phyloP scores from a whole-genome alignment of 2,113 vertebrate species.

The Peromyscus leucopus region DNA sequence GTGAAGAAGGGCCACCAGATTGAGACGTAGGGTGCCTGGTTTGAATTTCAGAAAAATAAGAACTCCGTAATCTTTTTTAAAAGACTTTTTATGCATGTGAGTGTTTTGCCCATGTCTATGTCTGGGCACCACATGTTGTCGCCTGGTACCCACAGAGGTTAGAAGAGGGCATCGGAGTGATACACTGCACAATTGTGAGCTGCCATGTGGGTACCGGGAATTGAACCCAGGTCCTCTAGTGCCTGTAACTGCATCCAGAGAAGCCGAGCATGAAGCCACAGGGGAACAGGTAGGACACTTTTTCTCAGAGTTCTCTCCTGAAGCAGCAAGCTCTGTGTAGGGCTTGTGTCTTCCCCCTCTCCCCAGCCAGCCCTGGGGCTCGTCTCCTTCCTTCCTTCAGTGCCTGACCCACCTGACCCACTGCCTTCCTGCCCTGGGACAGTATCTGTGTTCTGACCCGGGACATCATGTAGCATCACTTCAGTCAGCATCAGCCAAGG shows the following conservation, averaged over 20 bases:
- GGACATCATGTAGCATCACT: background rate
- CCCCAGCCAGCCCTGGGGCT: background rate
- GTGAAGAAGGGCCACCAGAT: background rate
- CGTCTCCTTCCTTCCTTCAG: too few species aligned
- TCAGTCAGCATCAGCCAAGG: background rate
- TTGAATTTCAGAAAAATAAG: background rate
- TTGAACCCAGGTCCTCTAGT: background rate
- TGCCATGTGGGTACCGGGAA: background rate
- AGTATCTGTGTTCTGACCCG: background rate
- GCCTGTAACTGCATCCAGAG: too few species aligned
- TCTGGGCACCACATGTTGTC: background rate
- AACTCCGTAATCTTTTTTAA: background rate
- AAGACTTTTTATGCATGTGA: background rate
- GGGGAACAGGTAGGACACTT: accelerated
- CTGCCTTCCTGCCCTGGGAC: background rate
- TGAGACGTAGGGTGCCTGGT: background rate
- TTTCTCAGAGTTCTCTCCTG: accelerated
- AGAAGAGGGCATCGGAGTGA: background rate
- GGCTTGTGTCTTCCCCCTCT: accelerated
- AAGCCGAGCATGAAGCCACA: background rate
- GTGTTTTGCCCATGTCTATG: background rate
- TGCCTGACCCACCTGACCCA: background rate
- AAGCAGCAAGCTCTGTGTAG: too few species aligned
- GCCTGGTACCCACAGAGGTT: background rate
- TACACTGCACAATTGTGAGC: background rate